Base-by-base conservation (phyloP, 2,113 vertebrate species). In the Eudyptes chrysolophus region DNA sequence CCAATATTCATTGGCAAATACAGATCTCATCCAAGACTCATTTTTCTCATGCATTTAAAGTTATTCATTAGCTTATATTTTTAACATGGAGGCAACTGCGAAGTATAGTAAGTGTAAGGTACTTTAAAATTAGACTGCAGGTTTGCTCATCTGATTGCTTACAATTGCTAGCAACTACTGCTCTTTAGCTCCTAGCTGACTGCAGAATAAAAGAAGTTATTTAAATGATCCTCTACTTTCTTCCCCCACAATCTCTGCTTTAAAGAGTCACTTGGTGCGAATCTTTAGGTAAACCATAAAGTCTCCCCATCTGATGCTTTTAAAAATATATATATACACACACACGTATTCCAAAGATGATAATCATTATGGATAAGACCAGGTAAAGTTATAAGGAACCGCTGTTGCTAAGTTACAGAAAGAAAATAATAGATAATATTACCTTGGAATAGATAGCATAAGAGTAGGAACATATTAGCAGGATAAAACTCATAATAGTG, bases 401-500 rank as follows among this genome's bases (percentile, higher is more conserved):
- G 25, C 1, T 25, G 25, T 24, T 71, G 29, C 44, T 40, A 85
- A 48, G 16, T 60, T 79, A 85, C 20, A 49, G n/a, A 62, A 75
- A 16, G 51, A 95, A 89, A 92, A 58, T 1, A 62, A 38, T 11
- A 87, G 42, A 69, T 44, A 55, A 40, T 34, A 79, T 12, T 52
- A 64, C 20, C 19, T 52, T 48, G 30, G 36, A 90, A 62, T 2
- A 87, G 34, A 48, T 17, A 87, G 11, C 2, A 3, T 30, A 36
- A 48, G 8, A 85, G 22, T 2, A 70, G 38, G 13, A 82, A 60
- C 29, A 38, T 6, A 62, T 17, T 32, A 62, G 13, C 18, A 78
- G 15, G 32, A 42, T 0, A 51, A 75, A 81, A 74, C 25, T 49
- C 11, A 0, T 4, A 61, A 57, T 0, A 51, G 12, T 1, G 16